A percentile compares a stretch with the other conserved stretches of the same genome.
phyloP scores from a whole-genome alignment of 2,888 invertebrate genomes.

The Morpho deidamia region DNA sequence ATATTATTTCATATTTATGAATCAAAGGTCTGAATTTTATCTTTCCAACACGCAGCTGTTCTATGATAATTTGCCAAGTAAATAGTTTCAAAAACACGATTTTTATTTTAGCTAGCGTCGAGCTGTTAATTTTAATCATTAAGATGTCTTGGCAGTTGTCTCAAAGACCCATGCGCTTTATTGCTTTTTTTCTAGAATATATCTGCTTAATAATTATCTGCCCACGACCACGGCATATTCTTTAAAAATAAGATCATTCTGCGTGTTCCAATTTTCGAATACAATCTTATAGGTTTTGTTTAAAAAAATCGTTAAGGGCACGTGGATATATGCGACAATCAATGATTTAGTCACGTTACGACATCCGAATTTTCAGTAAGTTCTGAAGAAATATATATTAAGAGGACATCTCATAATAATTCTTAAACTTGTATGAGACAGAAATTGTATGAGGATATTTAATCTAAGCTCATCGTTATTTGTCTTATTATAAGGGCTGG shows the following conservation, averaged over 20 bases:
- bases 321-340: too few relatives aligned
- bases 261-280: conserved; percentile 3
- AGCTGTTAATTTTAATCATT: conserved; percentile 69
- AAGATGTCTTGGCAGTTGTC: conserved; percentile 70
- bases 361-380: too few relatives aligned
- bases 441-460: too few relatives aligned
- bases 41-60: conserved; percentile 52
- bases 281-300: too few relatives aligned
- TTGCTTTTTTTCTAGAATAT: conserved; percentile 56
- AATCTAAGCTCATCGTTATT: too few relatives aligned
- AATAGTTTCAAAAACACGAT: conserved; percentile 58
- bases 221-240: conserved; percentile 31
- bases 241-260: conserved; percentile 33
- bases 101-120: conserved; percentile 56
- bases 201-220: conserved; percentile 60
- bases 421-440: too few relatives aligned
- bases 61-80: conserved; percentile 62
- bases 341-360: too few relatives aligned
- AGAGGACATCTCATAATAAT: too few relatives aligned
- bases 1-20: not conserved
- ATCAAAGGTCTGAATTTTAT: conserved; percentile 1
- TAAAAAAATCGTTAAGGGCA: too few relatives aligned
- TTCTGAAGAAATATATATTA: too few relatives aligned
- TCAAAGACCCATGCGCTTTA: conserved; percentile 65
- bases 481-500: too few relatives aligned